Evolutionary conservation across 2,888 invertebrate species (phyloP), one percentile per base, ranked within the genome.

Genomic region (Ectemnius cavifrons): DNA sequence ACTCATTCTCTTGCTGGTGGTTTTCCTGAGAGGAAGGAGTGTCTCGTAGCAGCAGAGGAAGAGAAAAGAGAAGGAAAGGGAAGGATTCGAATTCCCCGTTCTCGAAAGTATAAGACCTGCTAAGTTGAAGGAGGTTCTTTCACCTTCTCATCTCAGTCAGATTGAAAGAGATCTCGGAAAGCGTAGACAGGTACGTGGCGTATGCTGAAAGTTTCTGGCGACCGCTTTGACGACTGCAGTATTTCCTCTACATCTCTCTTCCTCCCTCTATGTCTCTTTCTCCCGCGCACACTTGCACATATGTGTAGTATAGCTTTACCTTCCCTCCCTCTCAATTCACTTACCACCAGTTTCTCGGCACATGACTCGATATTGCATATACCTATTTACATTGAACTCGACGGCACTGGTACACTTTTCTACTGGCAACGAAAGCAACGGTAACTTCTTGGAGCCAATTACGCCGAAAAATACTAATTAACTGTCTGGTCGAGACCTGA

Each of bases 121-220:
- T 60, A 75, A 75, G 77, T 81, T 72, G 75, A 70, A 74, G 75
- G 67, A 78, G 75, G 77, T 52, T 73, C 75, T 77, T 73, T 73
- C 71, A 71, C 70, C 69, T 62, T 77, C 82, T 82, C 82, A 84
- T 77, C 82, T 82, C 82, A 84, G 82, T 80, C 71, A 67, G 66
- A 78, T 82, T 83, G 84, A 84, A 80, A 82, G 77, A 67, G 74
- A 84, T 77, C 73, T 73, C 77, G 74, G 77, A 81, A 81, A 81
- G 81, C 74, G 79, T 81, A 77, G 66, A 70, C 80, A 75, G 76
- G 75, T 63, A 79, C 75, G 69, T 69, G 72, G 64, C 60, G 76
- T 60, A 58, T 52, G 73, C 69, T 73, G 63, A 69, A 74, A 80
- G 67, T 78, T 82, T 76, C 71, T 59, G 63, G 63, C 46, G 74